phyloP scores from a whole-genome alignment of 2,113 vertebrate genomes.

The Dicrurus megarhynchus region DNA sequence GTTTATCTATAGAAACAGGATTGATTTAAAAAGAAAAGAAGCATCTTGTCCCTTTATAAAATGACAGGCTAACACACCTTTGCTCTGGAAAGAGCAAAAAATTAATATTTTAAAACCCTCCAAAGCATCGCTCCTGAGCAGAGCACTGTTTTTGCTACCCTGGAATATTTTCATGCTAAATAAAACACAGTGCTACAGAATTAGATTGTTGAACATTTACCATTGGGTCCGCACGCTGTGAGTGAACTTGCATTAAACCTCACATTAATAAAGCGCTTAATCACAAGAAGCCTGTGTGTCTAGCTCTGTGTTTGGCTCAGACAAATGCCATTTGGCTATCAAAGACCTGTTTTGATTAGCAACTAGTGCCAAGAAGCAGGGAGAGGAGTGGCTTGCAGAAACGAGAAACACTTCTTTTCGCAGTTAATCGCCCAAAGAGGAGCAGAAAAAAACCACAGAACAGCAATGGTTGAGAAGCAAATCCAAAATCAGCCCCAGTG shows the following conservation, averaged over 20 bases:
- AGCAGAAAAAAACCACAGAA: neutral
- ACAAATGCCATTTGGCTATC: conserved; percentile 55
- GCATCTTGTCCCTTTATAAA: neutral
- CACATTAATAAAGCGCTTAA: conserved; percentile 28
- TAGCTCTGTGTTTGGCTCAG: conserved; percentile 28
- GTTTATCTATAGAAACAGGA: conserved; percentile 18
- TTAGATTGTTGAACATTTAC: conserved; percentile 1
- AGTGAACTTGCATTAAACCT: conserved; percentile 38
- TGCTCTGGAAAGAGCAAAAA: neutral
- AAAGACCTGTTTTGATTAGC: conserved; percentile 57
- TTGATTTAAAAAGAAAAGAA: neutral
- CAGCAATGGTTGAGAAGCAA: neutral
- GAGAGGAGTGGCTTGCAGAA: conserved; percentile 34
- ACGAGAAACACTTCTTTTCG: neutral
- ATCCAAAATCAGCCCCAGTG: neutral
- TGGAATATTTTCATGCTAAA: conserved; percentile 43
- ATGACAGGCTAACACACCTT: neutral
- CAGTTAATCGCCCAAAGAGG: conserved; percentile 30
- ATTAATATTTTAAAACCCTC: neutral
- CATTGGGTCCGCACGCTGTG: neutral
- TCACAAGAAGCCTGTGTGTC: conserved; percentile 30
- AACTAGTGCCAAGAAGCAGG: conserved; percentile 29
- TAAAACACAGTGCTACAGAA: conserved; percentile 11
- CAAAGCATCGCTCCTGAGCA: neutral
- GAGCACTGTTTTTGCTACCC: neutral